Evolutionary conservation across 1,140 invertebrate genomes (phyloP).

Genomic region (Drosophila azteca): DNA sequence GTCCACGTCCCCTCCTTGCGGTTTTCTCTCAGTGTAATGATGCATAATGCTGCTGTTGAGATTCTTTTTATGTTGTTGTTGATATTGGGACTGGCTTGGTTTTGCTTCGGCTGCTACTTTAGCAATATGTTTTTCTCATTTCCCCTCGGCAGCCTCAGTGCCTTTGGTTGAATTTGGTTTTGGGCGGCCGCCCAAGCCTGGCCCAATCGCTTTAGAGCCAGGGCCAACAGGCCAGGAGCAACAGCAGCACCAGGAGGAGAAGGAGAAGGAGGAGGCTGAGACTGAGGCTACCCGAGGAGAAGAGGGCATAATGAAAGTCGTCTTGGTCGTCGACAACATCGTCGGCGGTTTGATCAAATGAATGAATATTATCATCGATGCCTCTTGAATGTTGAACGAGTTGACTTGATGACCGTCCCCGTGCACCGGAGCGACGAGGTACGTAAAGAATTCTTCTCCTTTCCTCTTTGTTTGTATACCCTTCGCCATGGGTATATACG

Average conservation of each 20-base stretch:
- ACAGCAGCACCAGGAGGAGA: constrained; percentile 8
- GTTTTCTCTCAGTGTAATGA: constrained; percentile 59
- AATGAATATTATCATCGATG: constrained; percentile 83
- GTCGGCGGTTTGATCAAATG: constrained; percentile 80
- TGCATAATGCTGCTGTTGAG: constrained; percentile 55
- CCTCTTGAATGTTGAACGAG: constrained; percentile 76
- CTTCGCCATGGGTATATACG: background rate
- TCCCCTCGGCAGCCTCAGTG: constrained; percentile 37
- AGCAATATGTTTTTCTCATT: constrained; percentile 77
- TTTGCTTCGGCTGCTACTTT: constrained; percentile 70
- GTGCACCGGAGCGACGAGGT: constrained; percentile 56
- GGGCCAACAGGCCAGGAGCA: constrained; percentile 28
- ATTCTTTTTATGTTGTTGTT: constrained; percentile 42
- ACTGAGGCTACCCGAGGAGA: background rate
- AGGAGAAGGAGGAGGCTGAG: background rate
- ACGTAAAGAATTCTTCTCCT: constrained; percentile 67
- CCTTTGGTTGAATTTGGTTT: constrained; percentile 69
- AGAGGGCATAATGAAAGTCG: constrained; percentile 59
- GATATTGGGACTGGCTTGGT: constrained; percentile 43
- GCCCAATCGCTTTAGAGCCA: too few species aligned
- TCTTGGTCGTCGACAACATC: constrained; percentile 58
- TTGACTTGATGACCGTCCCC: constrained; percentile 69
- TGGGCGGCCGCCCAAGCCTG: constrained; percentile 52
- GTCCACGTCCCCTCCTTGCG: too few species aligned
- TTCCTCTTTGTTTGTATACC: constrained; percentile 12